Percentiles rank a stretch among this genome's conserved stretches.
Evolutionary conservation across 2,113 vertebrate species (phyloP).

Genomic region (Macheiramphus alcinus): DNA sequence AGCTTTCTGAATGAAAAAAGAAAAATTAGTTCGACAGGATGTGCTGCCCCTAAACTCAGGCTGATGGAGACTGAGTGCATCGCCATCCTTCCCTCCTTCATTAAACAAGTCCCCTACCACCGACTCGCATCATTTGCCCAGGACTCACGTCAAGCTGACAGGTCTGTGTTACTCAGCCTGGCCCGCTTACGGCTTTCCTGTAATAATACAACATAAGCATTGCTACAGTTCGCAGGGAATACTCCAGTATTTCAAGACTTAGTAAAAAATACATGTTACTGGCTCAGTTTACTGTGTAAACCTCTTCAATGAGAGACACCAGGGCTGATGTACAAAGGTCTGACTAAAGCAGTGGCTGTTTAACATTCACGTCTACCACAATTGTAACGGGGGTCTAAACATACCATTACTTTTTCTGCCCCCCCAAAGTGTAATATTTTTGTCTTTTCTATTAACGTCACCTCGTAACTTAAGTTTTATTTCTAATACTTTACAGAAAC

Average conservation of each 20-base stretch:
- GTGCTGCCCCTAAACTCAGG: not conserved
- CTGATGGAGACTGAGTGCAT: rapidly evolving
- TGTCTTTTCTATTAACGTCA: not conserved
- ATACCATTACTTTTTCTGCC: too few species aligned
- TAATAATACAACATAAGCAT: not conserved
- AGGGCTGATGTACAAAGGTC: not conserved
- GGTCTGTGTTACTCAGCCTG: not conserved
- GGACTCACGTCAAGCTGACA: not conserved
- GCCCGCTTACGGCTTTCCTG: not conserved
- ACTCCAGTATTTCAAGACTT: not conserved
- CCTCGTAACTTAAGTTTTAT: not conserved
- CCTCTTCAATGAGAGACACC: not conserved
- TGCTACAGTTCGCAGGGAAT: not conserved
- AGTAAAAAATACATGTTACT: not conserved
- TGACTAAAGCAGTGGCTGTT: not conserved
- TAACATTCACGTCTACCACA: not conserved
- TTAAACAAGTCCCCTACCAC: not conserved
- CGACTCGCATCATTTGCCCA: rapidly evolving
- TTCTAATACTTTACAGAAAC: not conserved
- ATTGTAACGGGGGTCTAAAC: not conserved
- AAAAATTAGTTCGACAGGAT: not conserved
- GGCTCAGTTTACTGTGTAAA: not conserved
- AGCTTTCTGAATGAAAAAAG: not conserved
- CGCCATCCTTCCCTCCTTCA: not conserved
- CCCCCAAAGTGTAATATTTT: not conserved